Evolutionary conservation across 2,797 vertebrate species (phyloP).

Genomic region (Characodon lateralis): DNA sequence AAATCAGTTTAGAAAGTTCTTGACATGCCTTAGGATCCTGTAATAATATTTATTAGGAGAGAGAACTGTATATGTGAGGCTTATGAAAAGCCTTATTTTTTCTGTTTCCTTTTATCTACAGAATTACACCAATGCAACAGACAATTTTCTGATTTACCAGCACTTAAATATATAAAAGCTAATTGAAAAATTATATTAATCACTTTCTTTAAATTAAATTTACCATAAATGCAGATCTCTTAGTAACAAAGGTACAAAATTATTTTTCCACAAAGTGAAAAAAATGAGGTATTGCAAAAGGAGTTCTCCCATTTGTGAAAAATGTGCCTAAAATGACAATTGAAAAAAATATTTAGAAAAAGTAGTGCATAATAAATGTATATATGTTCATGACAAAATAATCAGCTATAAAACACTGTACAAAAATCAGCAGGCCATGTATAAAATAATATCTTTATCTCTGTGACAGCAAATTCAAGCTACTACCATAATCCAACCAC

Average conservation of each 20-base stretch:
- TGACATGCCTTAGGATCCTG: constrained; percentile 82
- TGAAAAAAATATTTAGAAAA: constrained; percentile 99
- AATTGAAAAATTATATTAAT: constrained; percentile 99
- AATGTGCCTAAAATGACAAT: constrained; percentile 99
- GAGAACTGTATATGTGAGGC: constrained; percentile 90
- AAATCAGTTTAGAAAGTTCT: constrained; percentile 82
- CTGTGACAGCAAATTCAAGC: constrained; percentile 99
- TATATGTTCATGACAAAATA: constrained; percentile 99
- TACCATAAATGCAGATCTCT: constrained; percentile 99
- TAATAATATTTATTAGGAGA: constrained; percentile 78
- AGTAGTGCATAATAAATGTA: constrained; percentile 99
- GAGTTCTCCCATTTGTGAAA: constrained; percentile 99
- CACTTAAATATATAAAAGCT: constrained; percentile 99
- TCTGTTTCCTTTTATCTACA: constrained; percentile 86
- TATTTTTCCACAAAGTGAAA: constrained; percentile 99
- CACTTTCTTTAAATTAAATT: constrained; percentile 97
- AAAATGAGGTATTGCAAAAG: constrained; percentile 99
- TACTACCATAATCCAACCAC: constrained; percentile 90
- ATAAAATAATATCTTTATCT: constrained; percentile 98
- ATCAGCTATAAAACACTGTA: constrained; percentile 99
- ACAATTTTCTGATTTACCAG: constrained; percentile 94
- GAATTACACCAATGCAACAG: constrained; percentile 95
- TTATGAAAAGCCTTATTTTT: constrained; percentile 84
- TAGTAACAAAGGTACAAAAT: constrained; percentile 99
- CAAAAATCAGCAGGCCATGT: constrained; percentile 99